Conservation (phyloP, 2,888 invertebrate genomes). For the Noctua janthe region DNA sequence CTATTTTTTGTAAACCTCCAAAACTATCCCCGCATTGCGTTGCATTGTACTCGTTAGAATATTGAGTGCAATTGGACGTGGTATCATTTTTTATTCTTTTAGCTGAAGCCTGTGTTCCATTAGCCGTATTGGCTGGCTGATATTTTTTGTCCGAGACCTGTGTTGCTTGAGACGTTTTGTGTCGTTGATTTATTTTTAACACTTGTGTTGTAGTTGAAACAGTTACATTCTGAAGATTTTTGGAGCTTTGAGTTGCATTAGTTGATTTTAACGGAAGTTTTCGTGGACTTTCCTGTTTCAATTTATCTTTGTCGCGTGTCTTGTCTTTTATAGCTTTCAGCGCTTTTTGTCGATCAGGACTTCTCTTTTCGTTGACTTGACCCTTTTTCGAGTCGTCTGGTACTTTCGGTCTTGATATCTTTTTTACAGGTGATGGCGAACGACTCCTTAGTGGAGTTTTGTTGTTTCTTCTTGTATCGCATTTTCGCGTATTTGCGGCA, state of each 20-base stretch:
- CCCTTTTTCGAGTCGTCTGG: conserved; percentile 45
- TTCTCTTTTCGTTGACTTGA: conserved; percentile 35
- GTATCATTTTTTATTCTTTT: conserved; percentile 5
- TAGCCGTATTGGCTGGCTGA: conserved; percentile 6
- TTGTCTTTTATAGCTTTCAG: conserved; percentile 51
- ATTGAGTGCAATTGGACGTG: conserved; percentile 34
- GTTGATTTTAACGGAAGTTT: conserved; percentile 22
- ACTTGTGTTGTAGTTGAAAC: conserved; percentile 45
- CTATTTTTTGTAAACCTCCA: conserved; percentile 9
- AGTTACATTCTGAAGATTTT: conserved; percentile 34
- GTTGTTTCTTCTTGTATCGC: conserved; percentile 16
- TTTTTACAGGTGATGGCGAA: conserved; percentile 56
- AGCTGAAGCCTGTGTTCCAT: conserved; percentile 24
- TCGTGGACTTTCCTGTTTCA: conserved; percentile 23
- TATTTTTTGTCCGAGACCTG: conserved; percentile 30
- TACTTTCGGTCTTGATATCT: conserved; percentile 42
- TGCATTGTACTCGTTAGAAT: conserved; percentile 8
- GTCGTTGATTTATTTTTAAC: conserved; percentile 35
- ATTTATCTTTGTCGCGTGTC: conserved; percentile 58
- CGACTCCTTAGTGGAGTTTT: conserved; percentile 37
- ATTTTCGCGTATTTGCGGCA: conserved; percentile 7
- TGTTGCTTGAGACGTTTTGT: conserved; percentile 32
- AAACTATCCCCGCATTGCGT: conserved; percentile 6
- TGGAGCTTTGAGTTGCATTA: conserved; percentile 30
- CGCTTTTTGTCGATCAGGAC: conserved; percentile 50